Conservation (phyloP, 2,797 vertebrate species). For the Chiropotes sagulatus region DNA sequence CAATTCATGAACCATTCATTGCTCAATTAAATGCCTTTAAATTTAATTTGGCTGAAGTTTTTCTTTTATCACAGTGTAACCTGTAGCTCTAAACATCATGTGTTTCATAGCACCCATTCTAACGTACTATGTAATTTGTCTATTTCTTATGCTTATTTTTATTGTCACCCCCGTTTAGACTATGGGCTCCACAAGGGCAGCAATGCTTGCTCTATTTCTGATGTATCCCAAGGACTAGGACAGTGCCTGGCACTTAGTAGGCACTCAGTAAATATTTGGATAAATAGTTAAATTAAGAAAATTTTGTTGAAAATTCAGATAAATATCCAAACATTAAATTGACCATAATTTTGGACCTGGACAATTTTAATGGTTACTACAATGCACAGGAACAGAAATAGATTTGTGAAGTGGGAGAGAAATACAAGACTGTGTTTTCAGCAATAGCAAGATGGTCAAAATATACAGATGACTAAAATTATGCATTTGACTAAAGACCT, state of each 20-base stretch:
- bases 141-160: neutral
- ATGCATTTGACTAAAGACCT: neutral
- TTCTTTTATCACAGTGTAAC: neutral
- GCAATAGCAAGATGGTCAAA: neutral
- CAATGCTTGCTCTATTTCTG: neutral
- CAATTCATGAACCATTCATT: neutral
- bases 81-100: neutral
- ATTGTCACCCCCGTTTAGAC: neutral
- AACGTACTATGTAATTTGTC: neutral
- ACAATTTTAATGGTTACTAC: neutral
- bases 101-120: neutral
- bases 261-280: neutral
- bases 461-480: neutral
- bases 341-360: neutral
- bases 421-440: neutral
- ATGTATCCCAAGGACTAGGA: neutral
- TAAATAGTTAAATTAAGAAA: neutral
- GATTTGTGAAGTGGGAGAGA: neutral
- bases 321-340: neutral
- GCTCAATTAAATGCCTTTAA: neutral
- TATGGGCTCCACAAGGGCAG: neutral
- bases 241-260: neutral
- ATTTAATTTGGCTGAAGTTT: neutral
- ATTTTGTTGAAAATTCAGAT: conserved; percentile 26
- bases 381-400: neutral